These are phyloP conservation scores for Patagioenas fasciata DNA, from an alignment of 2,113 vertebrate species.

Conservation along the genomic window DNA sequence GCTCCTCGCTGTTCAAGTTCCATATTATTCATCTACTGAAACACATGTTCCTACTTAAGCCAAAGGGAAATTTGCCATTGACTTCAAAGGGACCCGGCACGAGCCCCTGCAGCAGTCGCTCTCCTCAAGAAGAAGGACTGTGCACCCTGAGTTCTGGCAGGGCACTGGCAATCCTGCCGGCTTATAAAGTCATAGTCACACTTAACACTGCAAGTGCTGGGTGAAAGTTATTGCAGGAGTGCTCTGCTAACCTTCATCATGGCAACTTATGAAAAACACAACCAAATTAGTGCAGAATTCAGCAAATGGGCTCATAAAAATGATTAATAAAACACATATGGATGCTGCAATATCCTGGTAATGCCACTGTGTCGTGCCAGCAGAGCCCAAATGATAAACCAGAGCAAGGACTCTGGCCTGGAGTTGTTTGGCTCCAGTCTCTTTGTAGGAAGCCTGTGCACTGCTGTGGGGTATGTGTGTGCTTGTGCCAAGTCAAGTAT, in stretches of 20 bases:
- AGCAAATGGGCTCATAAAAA: not conserved
- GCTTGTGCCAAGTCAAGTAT: not conserved
- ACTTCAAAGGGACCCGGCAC: not conserved
- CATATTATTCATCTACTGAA: conserved; percentile 33
- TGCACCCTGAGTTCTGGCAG: conserved; percentile 13
- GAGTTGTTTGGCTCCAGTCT: not conserved
- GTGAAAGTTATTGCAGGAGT: not conserved
- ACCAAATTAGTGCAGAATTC: not conserved
- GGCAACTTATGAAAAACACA: not conserved
- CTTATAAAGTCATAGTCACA: not conserved
- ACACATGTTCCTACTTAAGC: conserved; percentile 44
- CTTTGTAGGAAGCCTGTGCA: not conserved
- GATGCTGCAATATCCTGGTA: not conserved
- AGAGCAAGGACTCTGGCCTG: not conserved
- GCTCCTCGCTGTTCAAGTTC: conserved; percentile 4
- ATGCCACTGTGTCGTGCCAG: not conserved
- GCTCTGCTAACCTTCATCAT: not conserved
- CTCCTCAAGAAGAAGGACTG: not conserved
- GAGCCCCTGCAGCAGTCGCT: not conserved
- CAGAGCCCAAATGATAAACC: not conserved
- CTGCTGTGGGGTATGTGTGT: not conserved
- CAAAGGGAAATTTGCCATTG: conserved; percentile 39
- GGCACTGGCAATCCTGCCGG: not conserved
- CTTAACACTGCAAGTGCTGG: not conserved
- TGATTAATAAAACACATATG: not conserved